A percentile compares a stretch with the other conserved stretches of the same genome.
Evolutionary conservation across 1,140 invertebrate species (phyloP).

Genomic region (Charaxes varanes): DNA sequence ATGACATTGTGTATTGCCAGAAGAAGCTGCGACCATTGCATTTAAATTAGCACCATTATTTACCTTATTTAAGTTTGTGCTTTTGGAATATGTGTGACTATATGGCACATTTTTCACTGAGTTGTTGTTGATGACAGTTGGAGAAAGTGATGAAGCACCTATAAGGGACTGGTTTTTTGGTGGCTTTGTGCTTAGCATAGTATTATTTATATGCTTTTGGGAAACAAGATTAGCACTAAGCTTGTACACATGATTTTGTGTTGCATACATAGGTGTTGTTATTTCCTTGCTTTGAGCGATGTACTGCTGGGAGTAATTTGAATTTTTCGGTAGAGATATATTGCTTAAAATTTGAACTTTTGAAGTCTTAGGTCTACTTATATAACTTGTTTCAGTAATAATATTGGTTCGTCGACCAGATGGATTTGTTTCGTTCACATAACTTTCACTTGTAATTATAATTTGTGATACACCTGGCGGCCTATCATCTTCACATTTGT

Average conservation of each 20-base stretch:
- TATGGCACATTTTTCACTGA: slow-evolving; percentile 62
- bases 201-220: slow-evolving; percentile 56
- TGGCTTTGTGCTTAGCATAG: slow-evolving; percentile 54
- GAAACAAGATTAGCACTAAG: slow-evolving; percentile 49
- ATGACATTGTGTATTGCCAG: slow-evolving; percentile 62
- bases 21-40: slow-evolving; percentile 57
- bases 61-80: slow-evolving; percentile 59
- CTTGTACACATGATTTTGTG: slow-evolving; percentile 64
- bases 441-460: slow-evolving; percentile 66
- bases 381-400: slow-evolving; percentile 55
- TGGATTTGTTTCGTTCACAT: slow-evolving; percentile 48
- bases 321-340: slow-evolving; percentile 61
- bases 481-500: slow-evolving; percentile 57
- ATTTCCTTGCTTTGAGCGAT: slow-evolving; percentile 50
- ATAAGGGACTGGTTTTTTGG: slow-evolving; percentile 58
- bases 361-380: slow-evolving; percentile 50
- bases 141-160: slow-evolving; percentile 47
- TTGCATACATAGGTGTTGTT: slow-evolving; percentile 49
- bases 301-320: slow-evolving; percentile 59
- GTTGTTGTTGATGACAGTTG: slow-evolving; percentile 52
- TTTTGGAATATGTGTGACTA: slow-evolving; percentile 58
- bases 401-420: slow-evolving; percentile 49
- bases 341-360: slow-evolving; percentile 69
- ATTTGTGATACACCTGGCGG: slow-evolving; percentile 63
- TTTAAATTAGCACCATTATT: slow-evolving; percentile 70